Conservation (phyloP, 2,797 vertebrate species). For the Bradypodion ventrale region DNA sequence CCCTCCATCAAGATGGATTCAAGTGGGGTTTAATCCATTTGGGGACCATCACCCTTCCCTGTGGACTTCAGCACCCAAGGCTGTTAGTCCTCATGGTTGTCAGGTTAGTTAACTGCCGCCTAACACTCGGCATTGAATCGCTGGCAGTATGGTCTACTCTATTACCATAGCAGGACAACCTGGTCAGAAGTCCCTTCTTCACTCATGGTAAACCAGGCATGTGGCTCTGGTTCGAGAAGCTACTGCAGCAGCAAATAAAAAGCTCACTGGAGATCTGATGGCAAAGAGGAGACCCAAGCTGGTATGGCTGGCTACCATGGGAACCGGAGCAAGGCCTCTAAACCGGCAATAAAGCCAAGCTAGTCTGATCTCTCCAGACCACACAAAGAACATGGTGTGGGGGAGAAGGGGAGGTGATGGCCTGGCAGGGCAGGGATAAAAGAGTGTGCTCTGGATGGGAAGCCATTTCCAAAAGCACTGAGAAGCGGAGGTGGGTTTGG, state of each 20-base stretch:
- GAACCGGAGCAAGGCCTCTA: not conserved
- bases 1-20: no score
- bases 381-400: not conserved
- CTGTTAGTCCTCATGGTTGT: no score
- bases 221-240: accelerated
- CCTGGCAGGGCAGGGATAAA: not conserved
- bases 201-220: accelerated
- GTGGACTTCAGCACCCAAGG: no score
- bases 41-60: no score
- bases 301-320: not conserved
- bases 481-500: not conserved
- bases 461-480: not conserved
- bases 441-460: not conserved
- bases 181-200: no score
- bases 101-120: no score
- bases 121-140: no score
- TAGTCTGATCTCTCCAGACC: accelerated
- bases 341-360: conserved; percentile 12
- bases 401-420: not conserved
- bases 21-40: no score
- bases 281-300: not conserved
- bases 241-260: not conserved
- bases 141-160: no score
- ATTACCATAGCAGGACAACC: no score
- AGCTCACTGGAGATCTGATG: accelerated